These are phyloP conservation scores for Acropternis orthonyx DNA, from an alignment of 2,797 vertebrate species.

Conservation along the genomic window DNA sequence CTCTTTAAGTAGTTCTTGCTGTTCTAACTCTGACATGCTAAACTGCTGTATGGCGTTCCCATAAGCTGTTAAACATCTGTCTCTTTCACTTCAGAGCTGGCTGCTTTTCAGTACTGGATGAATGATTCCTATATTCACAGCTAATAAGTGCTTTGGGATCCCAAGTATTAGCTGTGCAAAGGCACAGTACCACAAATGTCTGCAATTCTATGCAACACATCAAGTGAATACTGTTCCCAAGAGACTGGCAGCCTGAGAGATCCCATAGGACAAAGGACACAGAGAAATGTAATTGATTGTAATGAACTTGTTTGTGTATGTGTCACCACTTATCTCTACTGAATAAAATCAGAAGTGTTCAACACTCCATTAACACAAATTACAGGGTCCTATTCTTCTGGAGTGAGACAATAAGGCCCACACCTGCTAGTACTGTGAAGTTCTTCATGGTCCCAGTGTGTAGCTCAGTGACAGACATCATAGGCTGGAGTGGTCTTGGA, in stretches of 20 bases:
- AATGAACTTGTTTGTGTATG: constrained; percentile 64
- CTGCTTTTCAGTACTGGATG: constrained; percentile 45
- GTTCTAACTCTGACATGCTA: constrained; percentile 19
- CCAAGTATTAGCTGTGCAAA: constrained; percentile 49
- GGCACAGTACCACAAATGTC: constrained; percentile 32
- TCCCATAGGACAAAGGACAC: constrained; percentile 47
- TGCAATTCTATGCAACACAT: constrained; percentile 37
- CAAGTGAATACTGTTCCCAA: constrained; percentile 30
- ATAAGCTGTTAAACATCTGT: constrained; percentile 64
- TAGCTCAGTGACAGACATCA: neutral
- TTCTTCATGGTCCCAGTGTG: neutral
- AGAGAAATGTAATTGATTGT: constrained; percentile 61
- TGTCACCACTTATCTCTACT: constrained; percentile 58
- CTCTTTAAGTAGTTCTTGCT: constrained; percentile 45
- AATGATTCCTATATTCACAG: constrained; percentile 60
- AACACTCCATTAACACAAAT: constrained; percentile 67
- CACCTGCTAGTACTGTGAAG: constrained; percentile 44
- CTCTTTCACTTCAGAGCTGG: constrained; percentile 59
- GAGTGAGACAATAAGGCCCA: constrained; percentile 35
- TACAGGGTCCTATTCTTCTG: constrained; percentile 49
- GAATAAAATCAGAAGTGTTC: constrained; percentile 62
- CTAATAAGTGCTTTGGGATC: constrained; percentile 66
- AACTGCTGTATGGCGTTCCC: constrained; percentile 24
- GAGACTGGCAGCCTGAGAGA: constrained; percentile 52
- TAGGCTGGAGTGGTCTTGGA: neutral